Evolutionary conservation across 2,888 invertebrate genomes (phyloP).

Genomic region (Yponomeuta sedellus): DNA sequence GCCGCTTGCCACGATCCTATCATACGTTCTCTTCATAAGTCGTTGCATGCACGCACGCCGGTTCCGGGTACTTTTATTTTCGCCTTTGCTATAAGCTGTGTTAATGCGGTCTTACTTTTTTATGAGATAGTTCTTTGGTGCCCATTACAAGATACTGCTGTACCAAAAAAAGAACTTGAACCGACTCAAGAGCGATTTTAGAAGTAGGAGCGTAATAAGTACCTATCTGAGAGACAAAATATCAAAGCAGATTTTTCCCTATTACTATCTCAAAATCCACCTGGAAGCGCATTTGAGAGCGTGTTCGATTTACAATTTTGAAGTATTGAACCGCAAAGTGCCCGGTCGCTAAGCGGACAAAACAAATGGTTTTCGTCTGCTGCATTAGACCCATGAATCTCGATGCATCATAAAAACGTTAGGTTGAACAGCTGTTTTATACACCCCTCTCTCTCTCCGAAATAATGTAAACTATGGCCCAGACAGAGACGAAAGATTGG

Average conservation of each 20-base stretch:
- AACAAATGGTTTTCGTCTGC: constrained; percentile 66
- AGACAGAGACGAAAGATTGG: not conserved
- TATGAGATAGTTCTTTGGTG: no score
- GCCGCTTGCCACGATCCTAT: no score
- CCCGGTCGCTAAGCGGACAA: constrained; percentile 35
- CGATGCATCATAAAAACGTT: constrained; percentile 60
- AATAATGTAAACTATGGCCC: not conserved
- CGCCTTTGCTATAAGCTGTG: no score
- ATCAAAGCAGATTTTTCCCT: no score
- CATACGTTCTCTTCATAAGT: no score
- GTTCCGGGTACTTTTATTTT: no score
- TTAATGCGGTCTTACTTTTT: not conserved
- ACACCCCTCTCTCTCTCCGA: not conserved
- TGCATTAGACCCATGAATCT: constrained; percentile 70
- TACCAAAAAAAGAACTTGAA: no score
- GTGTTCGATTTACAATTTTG: not conserved
- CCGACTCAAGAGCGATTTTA: no score
- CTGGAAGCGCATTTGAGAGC: not conserved
- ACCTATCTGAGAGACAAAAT: no score
- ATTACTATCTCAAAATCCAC: not conserved
- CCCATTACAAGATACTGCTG: no score
- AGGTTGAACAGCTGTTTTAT: constrained; percentile 32
- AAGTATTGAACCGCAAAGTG: constrained; percentile 3
- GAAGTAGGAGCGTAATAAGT: no score
- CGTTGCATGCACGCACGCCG: no score